Base-by-base conservation (phyloP, 2,113 vertebrate genomes). In the Ariopsis seemanni region DNA sequence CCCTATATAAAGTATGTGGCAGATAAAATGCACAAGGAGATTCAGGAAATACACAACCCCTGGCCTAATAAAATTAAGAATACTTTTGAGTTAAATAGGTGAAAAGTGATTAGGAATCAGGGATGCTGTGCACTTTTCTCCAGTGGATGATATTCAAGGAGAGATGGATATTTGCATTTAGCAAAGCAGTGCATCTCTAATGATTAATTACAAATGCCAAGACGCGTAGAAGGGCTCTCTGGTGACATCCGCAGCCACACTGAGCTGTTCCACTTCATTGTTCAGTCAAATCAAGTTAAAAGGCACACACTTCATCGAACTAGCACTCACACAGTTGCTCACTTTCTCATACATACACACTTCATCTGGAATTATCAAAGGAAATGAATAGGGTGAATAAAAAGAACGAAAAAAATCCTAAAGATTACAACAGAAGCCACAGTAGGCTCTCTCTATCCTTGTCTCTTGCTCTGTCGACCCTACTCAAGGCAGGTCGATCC, bases 251-350 rank as follows among this genome's bases (percentile, higher is more conserved):
- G 15, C 85, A 88, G 86, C 85, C 83, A 78, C 63, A 52, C 81
- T 53, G 85, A 84, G 92, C 91, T 90, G 94, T 94, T 94, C 92
- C 94, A 93, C 93, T 94, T 95, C 94, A 94, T 89, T 92, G 92
- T 91, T 92, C 82, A 5, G 83, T 89, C 90, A 85, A 91, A 79
- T 74, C 84, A 71, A 74, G 85, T 88, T 87, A 90, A 69, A 90
- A 86, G 91, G 55, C 88, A 90, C 55, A 83, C 75, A 7, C 81
- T 18, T 80, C 77, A 75, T 15, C 48, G 58, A 67, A 52, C 84
- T 27, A 14, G 60, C 55, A 81, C 79, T 60, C 30, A 14, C 57
- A 62, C 58, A 53, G 22, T 50, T 58, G 34, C 67, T 60, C 52
- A 69, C 58, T 34, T 34, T 74, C 83, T 84, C 55, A 48, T 30